These are phyloP conservation scores for Tipula lateralis DNA, from an alignment of 2,888 invertebrate species.

Conservation along the genomic window DNA sequence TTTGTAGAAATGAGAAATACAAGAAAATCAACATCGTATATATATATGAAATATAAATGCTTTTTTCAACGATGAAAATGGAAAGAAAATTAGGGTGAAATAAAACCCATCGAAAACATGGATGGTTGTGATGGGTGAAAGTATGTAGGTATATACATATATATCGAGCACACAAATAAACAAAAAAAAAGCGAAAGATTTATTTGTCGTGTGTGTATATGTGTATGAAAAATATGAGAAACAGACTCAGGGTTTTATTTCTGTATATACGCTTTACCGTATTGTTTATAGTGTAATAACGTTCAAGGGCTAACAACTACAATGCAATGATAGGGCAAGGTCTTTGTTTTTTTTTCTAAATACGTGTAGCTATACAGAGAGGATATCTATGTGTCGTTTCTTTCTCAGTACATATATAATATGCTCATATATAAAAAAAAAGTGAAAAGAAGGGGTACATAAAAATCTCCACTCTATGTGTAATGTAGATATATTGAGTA, in stretches of 20 bases:
- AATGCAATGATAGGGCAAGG: not conserved
- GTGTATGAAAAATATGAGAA: not conserved
- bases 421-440: not conserved
- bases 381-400: not conserved
- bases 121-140: not conserved
- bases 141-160: not conserved
- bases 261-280: not conserved
- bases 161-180: not conserved
- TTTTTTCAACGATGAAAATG: not conserved
- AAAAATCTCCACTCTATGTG: not conserved
- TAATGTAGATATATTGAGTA: not conserved
- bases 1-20: not conserved
- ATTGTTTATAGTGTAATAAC: not conserved
- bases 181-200: not conserved
- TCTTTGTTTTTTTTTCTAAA: not conserved
- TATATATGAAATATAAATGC: not conserved
- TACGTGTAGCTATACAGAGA: not conserved
- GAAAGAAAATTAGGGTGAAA: slow-evolving; percentile 13
- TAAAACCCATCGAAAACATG: not conserved
- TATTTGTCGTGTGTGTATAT: not conserved
- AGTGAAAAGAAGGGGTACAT: not conserved
- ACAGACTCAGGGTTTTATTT: not conserved
- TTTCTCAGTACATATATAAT: not conserved
- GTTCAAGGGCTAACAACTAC: slow-evolving; percentile 11
- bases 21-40: not conserved